Evolutionary conservation across 2,113 vertebrate genomes (phyloP).

Genomic region (Oplegnathus fasciatus): DNA sequence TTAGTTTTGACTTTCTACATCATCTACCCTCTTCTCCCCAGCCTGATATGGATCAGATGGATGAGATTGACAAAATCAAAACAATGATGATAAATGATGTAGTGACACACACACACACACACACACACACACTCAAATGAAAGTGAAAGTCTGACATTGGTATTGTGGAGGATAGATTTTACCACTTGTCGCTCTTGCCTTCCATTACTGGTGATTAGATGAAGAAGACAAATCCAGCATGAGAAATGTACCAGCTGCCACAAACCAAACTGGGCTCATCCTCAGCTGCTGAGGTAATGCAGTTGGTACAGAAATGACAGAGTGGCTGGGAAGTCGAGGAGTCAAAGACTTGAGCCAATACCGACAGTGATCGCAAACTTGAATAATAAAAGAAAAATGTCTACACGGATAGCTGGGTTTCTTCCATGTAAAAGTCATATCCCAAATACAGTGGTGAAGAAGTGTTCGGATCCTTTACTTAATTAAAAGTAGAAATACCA

Average conservation of each 20-base stretch:
- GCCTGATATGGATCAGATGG: not conserved
- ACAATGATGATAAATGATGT: not conserved
- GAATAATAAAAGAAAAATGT: not conserved
- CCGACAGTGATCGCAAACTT: not conserved
- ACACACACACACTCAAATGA: not conserved
- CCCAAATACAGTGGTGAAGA: not conserved
- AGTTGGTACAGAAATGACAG: not conserved
- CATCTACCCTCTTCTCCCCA: not conserved
- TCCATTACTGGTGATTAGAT: slow-evolving; percentile 1
- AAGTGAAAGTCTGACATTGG: not conserved
- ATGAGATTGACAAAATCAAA: not conserved
- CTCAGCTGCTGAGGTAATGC: slow-evolving; percentile 3
- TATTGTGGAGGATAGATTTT: not conserved
- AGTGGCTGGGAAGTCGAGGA: not conserved
- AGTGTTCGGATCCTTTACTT: not conserved
- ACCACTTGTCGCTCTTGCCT: not conserved
- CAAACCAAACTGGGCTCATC: not conserved
- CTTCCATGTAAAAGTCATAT: not conserved
- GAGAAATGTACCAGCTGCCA: slow-evolving; percentile 9
- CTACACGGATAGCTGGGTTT: not conserved
- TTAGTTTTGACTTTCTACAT: slow-evolving; percentile 6
- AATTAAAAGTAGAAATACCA: too few relatives aligned
- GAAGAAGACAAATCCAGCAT: not conserved
- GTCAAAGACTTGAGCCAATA: not conserved
- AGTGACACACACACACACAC: not conserved